Percentiles rank a stretch among this genome's conserved stretches.
Evolutionary conservation across 2,888 invertebrate species (phyloP).

Genomic region (Bimastos eiseni): DNA sequence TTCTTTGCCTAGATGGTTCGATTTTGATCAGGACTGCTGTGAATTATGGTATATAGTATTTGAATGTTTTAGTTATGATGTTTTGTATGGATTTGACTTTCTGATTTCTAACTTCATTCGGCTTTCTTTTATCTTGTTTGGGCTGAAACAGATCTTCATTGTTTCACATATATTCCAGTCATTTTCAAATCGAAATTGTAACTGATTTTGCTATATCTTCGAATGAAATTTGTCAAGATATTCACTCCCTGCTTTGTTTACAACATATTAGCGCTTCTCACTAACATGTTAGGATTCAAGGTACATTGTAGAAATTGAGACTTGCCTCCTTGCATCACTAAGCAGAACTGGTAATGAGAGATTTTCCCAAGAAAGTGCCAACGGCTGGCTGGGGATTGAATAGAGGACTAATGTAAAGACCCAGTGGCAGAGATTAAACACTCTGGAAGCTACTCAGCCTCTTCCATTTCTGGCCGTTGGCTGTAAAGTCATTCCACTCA

Average conservation of each 20-base stretch:
- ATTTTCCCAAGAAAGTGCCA: neutral
- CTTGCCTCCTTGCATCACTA: neutral
- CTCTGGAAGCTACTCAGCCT: neutral
- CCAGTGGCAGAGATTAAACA: constrained; percentile 10
- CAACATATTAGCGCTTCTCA: neutral
- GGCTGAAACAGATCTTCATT: neutral
- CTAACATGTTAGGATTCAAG: neutral
- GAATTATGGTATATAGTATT: neutral
- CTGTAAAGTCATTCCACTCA: constrained; percentile 13
- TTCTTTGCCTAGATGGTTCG: neutral
- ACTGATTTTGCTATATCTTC: neutral
- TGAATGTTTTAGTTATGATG: neutral
- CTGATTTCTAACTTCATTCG: neutral
- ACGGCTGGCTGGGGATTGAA: neutral
- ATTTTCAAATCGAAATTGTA: neutral
- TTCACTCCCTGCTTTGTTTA: neutral
- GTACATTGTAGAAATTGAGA: neutral
- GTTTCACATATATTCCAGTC: neutral
- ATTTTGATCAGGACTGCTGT: neutral
- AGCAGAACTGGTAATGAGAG: neutral
- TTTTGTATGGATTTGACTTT: neutral
- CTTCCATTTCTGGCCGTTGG: neutral
- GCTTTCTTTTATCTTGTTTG: neutral
- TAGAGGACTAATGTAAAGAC: neutral
- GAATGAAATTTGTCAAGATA: neutral